phyloP scores from a whole-genome alignment of 2,888 invertebrate species.

The Melinopterus prodromus region DNA sequence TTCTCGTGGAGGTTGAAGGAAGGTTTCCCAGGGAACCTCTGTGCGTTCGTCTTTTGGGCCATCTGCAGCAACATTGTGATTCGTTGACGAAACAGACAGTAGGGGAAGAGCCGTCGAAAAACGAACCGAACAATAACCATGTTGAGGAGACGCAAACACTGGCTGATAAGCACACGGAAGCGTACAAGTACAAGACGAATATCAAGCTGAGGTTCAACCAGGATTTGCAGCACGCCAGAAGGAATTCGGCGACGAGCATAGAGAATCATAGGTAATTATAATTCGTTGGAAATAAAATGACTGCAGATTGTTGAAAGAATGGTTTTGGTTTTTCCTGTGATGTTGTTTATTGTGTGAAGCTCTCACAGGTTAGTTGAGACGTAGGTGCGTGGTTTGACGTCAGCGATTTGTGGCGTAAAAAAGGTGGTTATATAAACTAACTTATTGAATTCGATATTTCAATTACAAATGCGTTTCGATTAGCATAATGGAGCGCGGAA shows the following conservation, averaged over 20 bases:
- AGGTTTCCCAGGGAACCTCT: slow-evolving; percentile 82
- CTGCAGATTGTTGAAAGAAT: neutral
- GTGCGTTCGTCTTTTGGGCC: slow-evolving; percentile 81
- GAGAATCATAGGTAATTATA: slow-evolving; percentile 60
- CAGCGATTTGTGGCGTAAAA: neutral
- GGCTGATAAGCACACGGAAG: slow-evolving; percentile 43
- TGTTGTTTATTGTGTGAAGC: neutral
- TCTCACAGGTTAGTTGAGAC: neutral
- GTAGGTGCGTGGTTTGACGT: neutral
- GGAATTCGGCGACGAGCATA: slow-evolving; percentile 51
- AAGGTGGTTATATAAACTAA: neutral
- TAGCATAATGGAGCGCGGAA: neutral
- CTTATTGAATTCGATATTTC: neutral
- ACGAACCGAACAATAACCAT: slow-evolving; percentile 43
- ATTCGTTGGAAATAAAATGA: neutral
- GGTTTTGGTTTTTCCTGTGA: neutral
- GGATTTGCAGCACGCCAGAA: slow-evolving; percentile 48
- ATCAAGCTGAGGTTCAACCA: slow-evolving; percentile 85
- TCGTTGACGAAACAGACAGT: slow-evolving; percentile 58
- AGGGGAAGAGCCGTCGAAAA: slow-evolving; percentile 36
- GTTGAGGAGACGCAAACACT: slow-evolving; percentile 54
- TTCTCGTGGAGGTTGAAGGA: slow-evolving; percentile 86
- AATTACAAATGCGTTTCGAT: neutral
- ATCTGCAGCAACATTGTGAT: slow-evolving; percentile 86
- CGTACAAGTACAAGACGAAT: slow-evolving; percentile 94